Evolutionary conservation across 1,140 invertebrate species (phyloP).

Genomic region (Spodoptera frugiperda): DNA sequence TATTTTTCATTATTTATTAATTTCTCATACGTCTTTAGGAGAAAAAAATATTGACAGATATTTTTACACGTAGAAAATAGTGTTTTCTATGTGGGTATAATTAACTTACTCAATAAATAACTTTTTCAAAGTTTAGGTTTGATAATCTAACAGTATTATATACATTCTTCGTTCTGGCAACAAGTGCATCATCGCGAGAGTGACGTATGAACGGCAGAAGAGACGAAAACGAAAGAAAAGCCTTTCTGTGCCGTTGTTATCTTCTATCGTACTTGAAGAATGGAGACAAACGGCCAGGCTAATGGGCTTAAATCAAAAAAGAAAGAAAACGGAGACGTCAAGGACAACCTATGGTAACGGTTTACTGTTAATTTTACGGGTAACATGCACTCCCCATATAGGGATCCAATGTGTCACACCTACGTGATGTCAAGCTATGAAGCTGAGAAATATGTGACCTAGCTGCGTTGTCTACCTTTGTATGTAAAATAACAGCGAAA

Average conservation of each 20-base stretch:
- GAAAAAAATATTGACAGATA: too few species aligned
- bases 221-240: constrained; percentile 86
- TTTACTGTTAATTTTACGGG: constrained; percentile 76
- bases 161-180: constrained; percentile 48
- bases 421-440: constrained; percentile 83
- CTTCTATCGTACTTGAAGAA: constrained; percentile 85
- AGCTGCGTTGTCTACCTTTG: constrained; percentile 78
- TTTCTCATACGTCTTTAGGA: too few species aligned
- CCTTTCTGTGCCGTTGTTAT: constrained; percentile 86
- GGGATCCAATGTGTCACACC: constrained; percentile 86
- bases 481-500: constrained; percentile 71
- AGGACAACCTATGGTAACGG: constrained; percentile 89
- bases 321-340: constrained; percentile 87
- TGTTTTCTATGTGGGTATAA: too few species aligned
- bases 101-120: too few species aligned
- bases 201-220: constrained; percentile 85
- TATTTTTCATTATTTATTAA: too few species aligned
- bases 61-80: too few species aligned
- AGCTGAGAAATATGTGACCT: constrained; percentile 84
- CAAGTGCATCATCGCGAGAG: constrained; percentile 68
- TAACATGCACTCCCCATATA: constrained; percentile 82
- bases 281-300: constrained; percentile 86
- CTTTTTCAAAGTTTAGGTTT: not conserved
- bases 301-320: constrained; percentile 89
- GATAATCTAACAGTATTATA: constrained; percentile 40